Conservation (phyloP, 2,888 invertebrate genomes). For the Masnerella sp. region DNA sequence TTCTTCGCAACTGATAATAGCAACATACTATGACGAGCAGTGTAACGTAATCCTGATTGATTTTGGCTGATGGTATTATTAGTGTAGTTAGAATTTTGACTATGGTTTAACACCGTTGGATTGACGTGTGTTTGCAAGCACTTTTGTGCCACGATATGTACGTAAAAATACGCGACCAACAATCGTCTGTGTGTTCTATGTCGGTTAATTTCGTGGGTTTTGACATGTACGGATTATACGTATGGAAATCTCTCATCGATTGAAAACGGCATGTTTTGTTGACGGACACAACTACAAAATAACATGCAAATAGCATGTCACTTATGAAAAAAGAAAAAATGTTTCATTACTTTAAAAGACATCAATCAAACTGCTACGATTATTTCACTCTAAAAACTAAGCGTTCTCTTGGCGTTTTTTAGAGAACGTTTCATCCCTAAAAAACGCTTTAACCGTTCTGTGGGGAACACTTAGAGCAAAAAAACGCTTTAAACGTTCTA, state of each 20-base stretch:
- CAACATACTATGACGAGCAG: too few relatives aligned
- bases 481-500: too few relatives aligned
- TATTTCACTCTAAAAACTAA: too few relatives aligned
- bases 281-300: conserved; percentile 22
- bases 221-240: conserved; percentile 48
- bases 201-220: conserved; percentile 54
- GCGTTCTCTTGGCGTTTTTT: too few relatives aligned
- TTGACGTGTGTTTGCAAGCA: conserved; percentile 22
- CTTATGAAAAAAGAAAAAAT: not conserved
- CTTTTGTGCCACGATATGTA: conserved; percentile 6
- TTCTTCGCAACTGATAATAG: too few relatives aligned
- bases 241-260: conserved; percentile 42
- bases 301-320: conserved; percentile 46
- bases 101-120: conserved; percentile 18
- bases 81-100: conserved; percentile 29
- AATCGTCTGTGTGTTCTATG: conserved; percentile 39
- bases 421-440: too few relatives aligned
- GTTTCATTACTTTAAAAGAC: not conserved
- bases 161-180: conserved; percentile 33
- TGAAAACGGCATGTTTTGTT: conserved; percentile 41
- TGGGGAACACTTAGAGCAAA: too few relatives aligned
- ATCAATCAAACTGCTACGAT: not conserved
- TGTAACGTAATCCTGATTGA: too few relatives aligned
- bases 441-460: too few relatives aligned
- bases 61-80: too few relatives aligned